Conservation (phyloP, 2,113 vertebrate species). For the Argyrosomus japonicus region DNA sequence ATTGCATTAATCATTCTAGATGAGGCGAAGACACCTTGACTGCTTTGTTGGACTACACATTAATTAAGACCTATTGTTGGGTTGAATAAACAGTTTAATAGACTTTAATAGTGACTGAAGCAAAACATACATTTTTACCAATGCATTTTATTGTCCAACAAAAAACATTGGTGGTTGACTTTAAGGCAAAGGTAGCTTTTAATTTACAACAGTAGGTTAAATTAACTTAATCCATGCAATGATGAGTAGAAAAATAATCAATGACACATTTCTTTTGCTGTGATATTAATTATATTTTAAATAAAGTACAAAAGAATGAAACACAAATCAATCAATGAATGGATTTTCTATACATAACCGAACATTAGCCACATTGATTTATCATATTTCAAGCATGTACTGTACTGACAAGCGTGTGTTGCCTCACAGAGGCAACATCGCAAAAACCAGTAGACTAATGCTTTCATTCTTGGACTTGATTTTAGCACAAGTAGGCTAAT, state of each 20-base stretch:
- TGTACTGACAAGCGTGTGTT: slow-evolving; percentile 40
- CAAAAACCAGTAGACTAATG: slow-evolving; percentile 39
- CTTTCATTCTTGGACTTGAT: slow-evolving; percentile 26
- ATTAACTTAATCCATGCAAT: slow-evolving; percentile 60
- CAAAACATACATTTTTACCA: slow-evolving; percentile 53
- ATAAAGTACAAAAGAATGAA: slow-evolving; percentile 61
- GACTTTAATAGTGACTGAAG: slow-evolving; percentile 27
- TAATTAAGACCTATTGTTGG: slow-evolving; percentile 22
- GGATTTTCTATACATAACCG: slow-evolving; percentile 19
- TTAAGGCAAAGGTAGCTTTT: slow-evolving; percentile 60
- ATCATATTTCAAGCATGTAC: slow-evolving; percentile 23
- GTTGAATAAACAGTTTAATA: slow-evolving; percentile 38
- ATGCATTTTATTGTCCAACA: slow-evolving; percentile 78
- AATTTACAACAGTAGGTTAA: slow-evolving; percentile 64
- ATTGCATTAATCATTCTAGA: slow-evolving; percentile 29
- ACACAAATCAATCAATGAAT: slow-evolving; percentile 38
- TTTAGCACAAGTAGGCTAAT: slow-evolving; percentile 10
- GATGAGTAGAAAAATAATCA: slow-evolving; percentile 73
- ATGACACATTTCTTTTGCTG: slow-evolving; percentile 64
- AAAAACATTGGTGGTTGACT: slow-evolving; percentile 59
- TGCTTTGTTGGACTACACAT: slow-evolving; percentile 25
- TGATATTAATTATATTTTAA: slow-evolving; percentile 71
- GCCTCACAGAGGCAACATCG: slow-evolving; percentile 75
- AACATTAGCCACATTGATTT: slow-evolving; percentile 35
- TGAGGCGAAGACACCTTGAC: neutral